phyloP scores from a whole-genome alignment of 2,888 invertebrate genomes.

The Noctuana brunneofusca region DNA sequence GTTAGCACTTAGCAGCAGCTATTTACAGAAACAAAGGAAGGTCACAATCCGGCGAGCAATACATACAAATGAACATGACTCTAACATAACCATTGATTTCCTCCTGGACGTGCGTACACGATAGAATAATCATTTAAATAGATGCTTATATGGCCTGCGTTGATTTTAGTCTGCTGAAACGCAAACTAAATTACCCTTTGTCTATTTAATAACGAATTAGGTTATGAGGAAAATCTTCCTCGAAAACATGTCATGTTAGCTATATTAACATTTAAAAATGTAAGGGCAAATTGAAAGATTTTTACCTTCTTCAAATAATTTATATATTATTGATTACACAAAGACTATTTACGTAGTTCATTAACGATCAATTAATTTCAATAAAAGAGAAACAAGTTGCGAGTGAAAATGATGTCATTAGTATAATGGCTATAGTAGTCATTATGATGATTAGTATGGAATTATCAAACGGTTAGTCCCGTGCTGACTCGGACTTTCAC shows the following conservation, averaged over 20 bases:
- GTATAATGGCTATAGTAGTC: no score
- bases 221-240: not conserved
- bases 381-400: no score
- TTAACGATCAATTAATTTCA: no score
- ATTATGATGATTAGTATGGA: constrained; percentile 15
- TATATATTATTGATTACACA: no score
- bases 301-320: no score
- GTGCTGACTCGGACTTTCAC: constrained; percentile 29
- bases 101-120: constrained; percentile 27
- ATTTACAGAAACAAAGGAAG: constrained; percentile 78
- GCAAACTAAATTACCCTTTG: not conserved
- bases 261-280: no score
- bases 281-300: no score
- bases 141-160: not conserved
- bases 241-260: no score
- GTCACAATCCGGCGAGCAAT: constrained; percentile 58
- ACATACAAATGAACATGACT: constrained; percentile 65
- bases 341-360: no score
- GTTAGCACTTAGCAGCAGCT: constrained; percentile 69
- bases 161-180: not conserved
- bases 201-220: not conserved
- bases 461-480: constrained; percentile 25
- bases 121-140: constrained; percentile 4
- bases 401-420: no score
- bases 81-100: constrained; percentile 39